Evolutionary conservation across 2,113 vertebrate species (phyloP), one percentile per base, ranked within the genome.

Genomic region (Polyodon spathula): DNA sequence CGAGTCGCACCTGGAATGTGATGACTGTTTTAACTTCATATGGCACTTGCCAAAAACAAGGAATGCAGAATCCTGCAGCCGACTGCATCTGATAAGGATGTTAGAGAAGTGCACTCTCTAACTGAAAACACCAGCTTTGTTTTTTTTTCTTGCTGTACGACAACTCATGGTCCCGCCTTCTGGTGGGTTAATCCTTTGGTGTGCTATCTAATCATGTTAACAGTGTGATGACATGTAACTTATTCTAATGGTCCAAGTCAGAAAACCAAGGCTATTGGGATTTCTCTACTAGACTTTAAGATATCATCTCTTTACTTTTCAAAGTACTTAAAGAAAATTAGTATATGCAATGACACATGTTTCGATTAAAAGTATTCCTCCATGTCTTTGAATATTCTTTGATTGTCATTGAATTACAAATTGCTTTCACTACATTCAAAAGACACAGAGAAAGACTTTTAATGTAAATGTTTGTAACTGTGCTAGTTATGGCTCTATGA

Each of bases 91-190:
- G 56, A 63, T 54, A 27, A 57, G 66, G 44, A 37, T 12, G n/a
- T n/a, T 16, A n/a, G 38, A n/a, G 66, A 63, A 60, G 62, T 61
- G 17, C 41, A 51, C 16, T 37, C 53, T 61, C 54, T 61, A 63
- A 68, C 57, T 61, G 54, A 63, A 68, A 56, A 44, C 66, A 68
- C 40, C 54, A 57, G 61, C 42, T 17, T 37, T 40, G 61, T 52
- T 42, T 42, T 10, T 40, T 51, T 27, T 55, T 64, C 58, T 43
- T 51, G 37, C 39, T 50, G 48, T 46, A 56, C 27, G 44, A 54
- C 54, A 56, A 27, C 61, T 56, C 42, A 16, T 59, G 51, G 39
- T 60, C 41, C 51, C 58, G 59, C 57, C 37, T 65, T 65, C 38
- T 64, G 58, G 48, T 44, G 16, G 27, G 4, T 59, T 62, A 62